Conservation (phyloP, 2,888 invertebrate species). For the Eudasyphora cyanicolor region DNA sequence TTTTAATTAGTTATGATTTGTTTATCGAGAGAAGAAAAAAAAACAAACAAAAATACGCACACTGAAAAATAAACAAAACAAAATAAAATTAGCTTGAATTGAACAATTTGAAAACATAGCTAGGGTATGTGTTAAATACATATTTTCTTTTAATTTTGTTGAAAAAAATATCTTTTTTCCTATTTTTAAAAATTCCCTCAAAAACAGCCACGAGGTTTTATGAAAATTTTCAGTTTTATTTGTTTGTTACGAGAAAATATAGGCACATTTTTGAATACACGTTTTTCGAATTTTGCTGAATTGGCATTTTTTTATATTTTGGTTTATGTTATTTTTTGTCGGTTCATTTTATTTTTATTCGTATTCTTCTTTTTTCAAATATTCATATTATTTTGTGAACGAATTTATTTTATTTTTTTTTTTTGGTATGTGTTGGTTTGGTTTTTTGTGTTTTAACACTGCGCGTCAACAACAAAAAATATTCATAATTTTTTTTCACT, state of each 20-base stretch:
- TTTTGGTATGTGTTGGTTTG: constrained; percentile 14
- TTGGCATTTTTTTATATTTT: constrained; percentile 33
- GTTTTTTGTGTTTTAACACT: not conserved
- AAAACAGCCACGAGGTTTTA: not conserved
- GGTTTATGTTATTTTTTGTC: not conserved
- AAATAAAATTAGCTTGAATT: not conserved
- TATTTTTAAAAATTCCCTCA: not conserved
- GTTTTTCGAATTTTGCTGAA: constrained; percentile 49
- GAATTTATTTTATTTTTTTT: constrained; percentile 20
- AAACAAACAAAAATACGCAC: not conserved
- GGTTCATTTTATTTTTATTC: not conserved
- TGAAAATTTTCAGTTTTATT: not conserved
- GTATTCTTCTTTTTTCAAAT: constrained; percentile 2
- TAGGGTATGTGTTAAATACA: not conserved
- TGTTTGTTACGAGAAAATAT: constrained; percentile 1
- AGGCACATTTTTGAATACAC: constrained; percentile 15
- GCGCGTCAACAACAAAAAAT: constrained; percentile 13
- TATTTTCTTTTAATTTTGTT: not conserved
- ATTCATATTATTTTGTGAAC: not conserved
- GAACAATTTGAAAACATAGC: not conserved
- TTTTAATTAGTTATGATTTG: not conserved
- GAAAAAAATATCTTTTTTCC: too few relatives aligned
- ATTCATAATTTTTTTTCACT: constrained; percentile 9
- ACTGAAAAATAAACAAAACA: not conserved
- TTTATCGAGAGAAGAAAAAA: too few relatives aligned